Percentiles rank a stretch among this genome's conserved stretches.
Evolutionary conservation across 2,888 invertebrate species (phyloP).

Genomic region (Protonemura montana): DNA sequence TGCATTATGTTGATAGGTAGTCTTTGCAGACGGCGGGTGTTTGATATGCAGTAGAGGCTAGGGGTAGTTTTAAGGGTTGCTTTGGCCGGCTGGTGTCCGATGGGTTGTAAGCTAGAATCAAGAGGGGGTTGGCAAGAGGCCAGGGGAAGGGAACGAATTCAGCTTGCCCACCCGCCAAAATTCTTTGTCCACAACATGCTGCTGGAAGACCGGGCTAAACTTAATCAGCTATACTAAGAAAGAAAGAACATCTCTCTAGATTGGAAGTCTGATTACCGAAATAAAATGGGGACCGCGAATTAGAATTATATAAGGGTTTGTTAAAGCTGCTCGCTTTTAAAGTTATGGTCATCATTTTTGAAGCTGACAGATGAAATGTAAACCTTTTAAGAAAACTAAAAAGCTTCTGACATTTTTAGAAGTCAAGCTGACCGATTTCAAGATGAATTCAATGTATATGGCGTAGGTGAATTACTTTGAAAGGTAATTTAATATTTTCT

Average conservation of each 20-base stretch:
- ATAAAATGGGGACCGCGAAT: neutral
- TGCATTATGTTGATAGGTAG: slow-evolving; percentile 32
- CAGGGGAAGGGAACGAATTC: neutral
- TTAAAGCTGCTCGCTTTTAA: neutral
- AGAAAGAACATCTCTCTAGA: neutral
- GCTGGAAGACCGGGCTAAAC: neutral
- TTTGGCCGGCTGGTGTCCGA: slow-evolving; percentile 38
- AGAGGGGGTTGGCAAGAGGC: slow-evolving; percentile 9
- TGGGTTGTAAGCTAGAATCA: neutral
- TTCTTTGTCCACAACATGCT: slow-evolving; percentile 30
- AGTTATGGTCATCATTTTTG: neutral
- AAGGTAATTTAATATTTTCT: neutral
- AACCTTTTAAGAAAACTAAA: neutral
- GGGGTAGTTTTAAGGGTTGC: slow-evolving; percentile 33
- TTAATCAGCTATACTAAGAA: neutral
- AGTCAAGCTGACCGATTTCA: neutral
- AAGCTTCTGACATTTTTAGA: neutral
- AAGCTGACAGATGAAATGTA: neutral
- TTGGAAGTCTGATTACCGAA: neutral
- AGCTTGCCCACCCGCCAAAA: slow-evolving; percentile 31
- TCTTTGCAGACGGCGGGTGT: slow-evolving; percentile 27
- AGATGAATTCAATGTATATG: neutral
- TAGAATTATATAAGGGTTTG: neutral
- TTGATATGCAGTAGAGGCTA: slow-evolving; percentile 10
- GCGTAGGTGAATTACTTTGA: neutral